phyloP scores from a whole-genome alignment of 2,888 invertebrate species.

The Allygus modestus region DNA sequence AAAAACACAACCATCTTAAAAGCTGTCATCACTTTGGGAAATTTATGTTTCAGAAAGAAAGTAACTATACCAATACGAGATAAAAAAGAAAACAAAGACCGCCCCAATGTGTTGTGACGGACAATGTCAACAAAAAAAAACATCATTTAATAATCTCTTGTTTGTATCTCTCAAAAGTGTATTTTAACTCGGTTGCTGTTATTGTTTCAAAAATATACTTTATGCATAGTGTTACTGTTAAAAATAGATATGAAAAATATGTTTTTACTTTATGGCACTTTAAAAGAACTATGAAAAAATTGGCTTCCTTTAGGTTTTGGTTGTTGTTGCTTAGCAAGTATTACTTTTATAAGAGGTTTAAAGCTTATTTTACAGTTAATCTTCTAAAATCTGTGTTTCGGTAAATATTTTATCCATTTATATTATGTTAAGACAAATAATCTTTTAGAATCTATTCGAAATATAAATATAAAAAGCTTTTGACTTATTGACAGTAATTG shows the following conservation, averaged over 20 bases:
- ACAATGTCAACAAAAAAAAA: constrained; percentile 45
- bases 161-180: constrained; percentile 5
- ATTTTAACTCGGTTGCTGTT: background rate
- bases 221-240: background rate
- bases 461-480: too few species aligned
- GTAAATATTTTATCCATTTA: too few species aligned
- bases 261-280: background rate
- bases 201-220: background rate
- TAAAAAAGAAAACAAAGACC: background rate
- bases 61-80: background rate
- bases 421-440: too few species aligned
- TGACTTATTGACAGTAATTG: too few species aligned
- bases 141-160: constrained; percentile 7
- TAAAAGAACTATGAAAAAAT: background rate
- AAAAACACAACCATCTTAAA: too few species aligned
- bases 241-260: background rate
- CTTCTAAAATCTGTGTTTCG: too few species aligned
- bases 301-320: background rate
- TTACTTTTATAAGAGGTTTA: too few species aligned
- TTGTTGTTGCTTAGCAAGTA: background rate
- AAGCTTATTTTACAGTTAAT: too few species aligned
- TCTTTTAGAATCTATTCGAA: too few species aligned
- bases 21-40: background rate
- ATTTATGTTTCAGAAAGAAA: background rate
- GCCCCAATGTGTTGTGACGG: constrained; percentile 6